Base-by-base conservation (phyloP, 2,113 vertebrate species). In the Nibea albiflora region DNA sequence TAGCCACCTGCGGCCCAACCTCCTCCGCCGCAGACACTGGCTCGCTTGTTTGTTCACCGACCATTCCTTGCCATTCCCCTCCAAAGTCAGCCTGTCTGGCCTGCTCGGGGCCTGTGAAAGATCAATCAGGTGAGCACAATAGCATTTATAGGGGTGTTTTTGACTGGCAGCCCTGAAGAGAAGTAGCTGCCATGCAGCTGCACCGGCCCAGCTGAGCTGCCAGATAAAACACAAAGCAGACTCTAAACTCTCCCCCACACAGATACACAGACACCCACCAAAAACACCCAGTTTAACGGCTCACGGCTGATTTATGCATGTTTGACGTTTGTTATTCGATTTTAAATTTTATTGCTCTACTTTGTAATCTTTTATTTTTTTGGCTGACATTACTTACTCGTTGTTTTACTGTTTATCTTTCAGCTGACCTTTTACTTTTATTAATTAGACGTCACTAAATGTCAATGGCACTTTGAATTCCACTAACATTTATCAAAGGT, bases 121-220 rank as follows among this genome's bases (percentile, higher is more conserved):
- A 95, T 94, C 94, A 94, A 92, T 94, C 92, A 95, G 93, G 90
- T 89, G 83, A 86, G 90, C 88, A 95, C 92, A 96, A 95, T 93
- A 92, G 92, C 89, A 90, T 95, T 93, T 92, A 93, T 88, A 88
- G 91, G 90, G 92, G 81, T 90, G 90, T 90, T 92, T 93, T 90
- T 92, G 86, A 90, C 89, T 89, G 84, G 84, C 85, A 76, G 91
- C 87, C 66, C 85, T 74, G 75, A 81, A 78, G 80, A 85, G 84
- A 80, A 85, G 88, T 67, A 83, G 77, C 91, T 81, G 88, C 89
- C 88, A 82, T 88, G 92, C 94, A 95, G 94, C 94, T 95, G 95
- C 92, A 89, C 57, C 57, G 84, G 89, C 86, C 75, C 92, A 90
- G 93, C 93, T 93, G 90, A 94, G 90, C 88, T 85, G 85, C 89